Percentiles rank a stretch among this genome's conserved stretches.
Evolutionary conservation across 2,113 vertebrate genomes (phyloP).

Genomic region (Neodon shergylaensis): DNA sequence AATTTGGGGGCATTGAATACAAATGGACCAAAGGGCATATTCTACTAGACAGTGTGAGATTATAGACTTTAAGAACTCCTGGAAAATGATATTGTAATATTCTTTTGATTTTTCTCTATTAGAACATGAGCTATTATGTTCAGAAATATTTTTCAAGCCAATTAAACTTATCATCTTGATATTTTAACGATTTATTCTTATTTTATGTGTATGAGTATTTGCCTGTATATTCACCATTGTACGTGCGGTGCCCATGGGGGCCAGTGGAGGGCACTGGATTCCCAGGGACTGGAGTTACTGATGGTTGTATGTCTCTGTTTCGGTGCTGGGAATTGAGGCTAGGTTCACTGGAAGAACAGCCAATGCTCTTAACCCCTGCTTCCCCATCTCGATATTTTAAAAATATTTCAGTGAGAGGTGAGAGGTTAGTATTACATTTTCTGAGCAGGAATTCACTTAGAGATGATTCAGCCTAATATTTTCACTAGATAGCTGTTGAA

Average conservation of each 20-base stretch:
- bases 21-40: not conserved
- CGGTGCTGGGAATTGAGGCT: not conserved
- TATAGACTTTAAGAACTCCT: not conserved
- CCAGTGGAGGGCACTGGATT: not conserved
- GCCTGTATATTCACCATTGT: not conserved
- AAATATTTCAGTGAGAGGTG: not conserved
- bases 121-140: not conserved
- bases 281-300: not conserved
- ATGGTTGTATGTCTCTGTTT: not conserved
- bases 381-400: not conserved
- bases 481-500: not conserved
- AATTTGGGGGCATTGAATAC: not conserved
- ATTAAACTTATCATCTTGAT: not conserved
- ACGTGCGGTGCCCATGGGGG: too few species aligned
- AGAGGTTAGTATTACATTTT: not conserved
- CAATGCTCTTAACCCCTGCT: not conserved
- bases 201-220: not conserved
- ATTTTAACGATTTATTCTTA: constrained; percentile 6
- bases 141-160: not conserved
- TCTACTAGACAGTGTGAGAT: not conserved
- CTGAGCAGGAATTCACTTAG: constrained; percentile 9
- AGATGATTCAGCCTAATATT: not conserved
- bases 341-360: not conserved
- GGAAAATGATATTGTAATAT: not conserved
- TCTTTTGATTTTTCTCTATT: not conserved